Conservation (phyloP, 2,797 vertebrate species). For the Stomatorhinus walkeri region DNA sequence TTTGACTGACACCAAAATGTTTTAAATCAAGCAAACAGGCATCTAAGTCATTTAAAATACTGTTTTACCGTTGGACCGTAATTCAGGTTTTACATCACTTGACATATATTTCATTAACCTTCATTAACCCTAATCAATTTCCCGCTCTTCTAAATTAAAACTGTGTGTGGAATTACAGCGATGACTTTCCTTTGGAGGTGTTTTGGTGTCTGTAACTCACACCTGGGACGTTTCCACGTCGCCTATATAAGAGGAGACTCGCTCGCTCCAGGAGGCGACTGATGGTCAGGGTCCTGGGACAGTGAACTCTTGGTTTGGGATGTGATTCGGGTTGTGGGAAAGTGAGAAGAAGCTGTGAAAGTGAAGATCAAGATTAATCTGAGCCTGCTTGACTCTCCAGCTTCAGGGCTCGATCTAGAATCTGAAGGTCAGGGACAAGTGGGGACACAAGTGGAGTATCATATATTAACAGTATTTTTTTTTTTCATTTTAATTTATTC, state of each 20-base stretch:
- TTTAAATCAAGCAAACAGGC: background rate
- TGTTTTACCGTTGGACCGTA: background rate
- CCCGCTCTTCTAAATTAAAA: background rate
- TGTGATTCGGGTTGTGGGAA: slow-evolving; percentile 26
- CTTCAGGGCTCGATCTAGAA: slow-evolving; percentile 56
- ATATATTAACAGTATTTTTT: slow-evolving; percentile 54
- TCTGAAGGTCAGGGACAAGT: slow-evolving; percentile 49
- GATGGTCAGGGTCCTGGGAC: slow-evolving; percentile 28
- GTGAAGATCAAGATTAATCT: slow-evolving; percentile 62
- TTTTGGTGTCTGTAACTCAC: background rate
- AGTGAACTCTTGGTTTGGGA: slow-evolving; percentile 24
- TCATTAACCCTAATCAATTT: slow-evolving; percentile 10
- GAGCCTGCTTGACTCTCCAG: slow-evolving; percentile 59
- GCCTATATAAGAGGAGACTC: background rate
- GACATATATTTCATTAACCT: background rate
- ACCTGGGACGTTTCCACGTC: background rate
- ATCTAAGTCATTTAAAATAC: background rate
- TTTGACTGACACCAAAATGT: background rate
- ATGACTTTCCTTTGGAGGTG: background rate
- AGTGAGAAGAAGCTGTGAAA: slow-evolving; percentile 33
- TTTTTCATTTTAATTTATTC: slow-evolving; percentile 57
- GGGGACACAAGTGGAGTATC: slow-evolving; percentile 52
- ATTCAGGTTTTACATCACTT: background rate
- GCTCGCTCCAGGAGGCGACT: background rate
- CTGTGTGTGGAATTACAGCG: background rate